phyloP scores from a whole-genome alignment of 1,140 invertebrate species.

The Platyura marginata region DNA sequence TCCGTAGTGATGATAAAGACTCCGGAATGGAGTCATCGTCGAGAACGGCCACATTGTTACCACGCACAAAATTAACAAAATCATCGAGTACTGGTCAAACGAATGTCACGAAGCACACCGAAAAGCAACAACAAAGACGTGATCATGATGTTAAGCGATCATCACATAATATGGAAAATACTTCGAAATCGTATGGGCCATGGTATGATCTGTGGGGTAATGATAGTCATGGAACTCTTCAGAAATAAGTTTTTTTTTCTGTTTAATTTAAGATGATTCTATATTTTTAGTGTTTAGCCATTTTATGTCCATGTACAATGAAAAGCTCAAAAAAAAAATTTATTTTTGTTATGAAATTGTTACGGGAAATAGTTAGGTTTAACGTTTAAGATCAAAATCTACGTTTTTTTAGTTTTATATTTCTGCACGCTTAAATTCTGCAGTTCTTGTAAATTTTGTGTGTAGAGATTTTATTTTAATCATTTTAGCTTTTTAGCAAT shows the following conservation, averaged over 20 bases:
- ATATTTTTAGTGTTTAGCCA: too few species aligned
- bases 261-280: too few species aligned
- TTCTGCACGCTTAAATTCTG: too few species aligned
- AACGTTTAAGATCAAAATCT: too few species aligned
- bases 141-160: slow-evolving; percentile 16
- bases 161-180: slow-evolving; percentile 9
- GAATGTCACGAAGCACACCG: slow-evolving; percentile 10
- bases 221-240: slow-evolving; percentile 16
- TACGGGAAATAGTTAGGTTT: too few species aligned
- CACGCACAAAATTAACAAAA: slow-evolving; percentile 47
- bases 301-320: too few species aligned
- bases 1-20: slow-evolving; percentile 10
- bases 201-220: slow-evolving; percentile 74
- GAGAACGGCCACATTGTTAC: slow-evolving; percentile 36
- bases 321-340: too few species aligned
- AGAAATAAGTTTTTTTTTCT: slow-evolving; percentile 10
- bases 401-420: too few species aligned
- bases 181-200: slow-evolving; percentile 53
- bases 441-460: too few species aligned
- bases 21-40: slow-evolving; percentile 6
- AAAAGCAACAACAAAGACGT: slow-evolving; percentile 13
- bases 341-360: too few species aligned
- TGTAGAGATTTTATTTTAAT: too few species aligned
- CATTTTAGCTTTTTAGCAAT: too few species aligned
- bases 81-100: slow-evolving; percentile 22